These are phyloP conservation scores for Mythimna loreyi DNA, from an alignment of 2,888 invertebrate genomes.

Conservation along the genomic window DNA sequence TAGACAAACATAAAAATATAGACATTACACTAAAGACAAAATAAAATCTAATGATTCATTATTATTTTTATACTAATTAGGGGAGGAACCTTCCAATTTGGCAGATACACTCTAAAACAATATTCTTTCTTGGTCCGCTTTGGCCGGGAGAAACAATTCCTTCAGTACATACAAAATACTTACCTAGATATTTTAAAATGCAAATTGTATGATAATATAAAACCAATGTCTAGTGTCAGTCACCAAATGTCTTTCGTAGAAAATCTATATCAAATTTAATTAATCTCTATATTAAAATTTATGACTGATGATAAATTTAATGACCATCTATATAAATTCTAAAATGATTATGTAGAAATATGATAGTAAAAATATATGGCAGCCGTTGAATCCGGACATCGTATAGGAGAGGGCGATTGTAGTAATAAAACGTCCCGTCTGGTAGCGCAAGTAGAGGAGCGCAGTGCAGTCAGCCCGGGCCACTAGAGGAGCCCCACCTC, in stretches of 20 bases:
- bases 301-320: constrained; percentile 36
- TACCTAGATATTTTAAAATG: constrained; percentile 44
- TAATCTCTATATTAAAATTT: constrained; percentile 26
- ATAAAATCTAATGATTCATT: constrained; percentile 19
- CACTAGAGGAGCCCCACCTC: constrained; percentile 97
- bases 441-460: constrained; percentile 30
- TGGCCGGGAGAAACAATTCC: constrained; percentile 51
- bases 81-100: constrained; percentile 17
- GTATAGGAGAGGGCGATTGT: constrained; percentile 27
- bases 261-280: constrained; percentile 37
- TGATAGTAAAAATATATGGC: constrained; percentile 57
- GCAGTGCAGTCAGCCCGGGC: constrained; percentile 36
- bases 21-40: constrained; percentile 20
- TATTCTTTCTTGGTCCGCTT: constrained; percentile 55
- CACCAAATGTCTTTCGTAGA: constrained; percentile 38
- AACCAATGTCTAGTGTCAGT: constrained; percentile 44
- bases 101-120: constrained; percentile 16
- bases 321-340: constrained; percentile 45
- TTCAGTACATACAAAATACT: constrained; percentile 48
- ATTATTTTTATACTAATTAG: not conserved
- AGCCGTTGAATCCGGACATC: constrained; percentile 25
- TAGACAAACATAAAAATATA: constrained; percentile 47
- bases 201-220: constrained; percentile 38
- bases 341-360: constrained; percentile 44
- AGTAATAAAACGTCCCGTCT: constrained; percentile 18